A percentile compares a stretch with the other conserved stretches of the same genome.
Conservation (phyloP, 2,888 invertebrate genomes). For the Drosophila mimetica region DNA sequence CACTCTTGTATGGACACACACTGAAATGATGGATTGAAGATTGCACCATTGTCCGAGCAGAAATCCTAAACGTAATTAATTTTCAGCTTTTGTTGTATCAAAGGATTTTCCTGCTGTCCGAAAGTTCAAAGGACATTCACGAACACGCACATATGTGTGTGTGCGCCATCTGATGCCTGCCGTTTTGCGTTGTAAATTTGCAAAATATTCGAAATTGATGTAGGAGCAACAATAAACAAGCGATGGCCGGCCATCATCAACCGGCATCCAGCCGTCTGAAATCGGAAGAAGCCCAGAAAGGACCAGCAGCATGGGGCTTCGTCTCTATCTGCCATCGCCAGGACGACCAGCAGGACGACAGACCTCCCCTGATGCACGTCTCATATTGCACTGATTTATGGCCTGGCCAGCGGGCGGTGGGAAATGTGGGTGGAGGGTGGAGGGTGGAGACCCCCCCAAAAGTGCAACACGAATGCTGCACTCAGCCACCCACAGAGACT, state of each 20-base stretch:
- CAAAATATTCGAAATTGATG: constrained; percentile 48
- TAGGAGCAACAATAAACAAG: constrained; percentile 45
- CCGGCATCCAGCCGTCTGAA: constrained; percentile 18
- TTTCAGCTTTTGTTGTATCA: constrained; percentile 35
- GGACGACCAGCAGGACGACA: constrained; percentile 48
- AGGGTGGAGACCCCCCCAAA: constrained; percentile 11
- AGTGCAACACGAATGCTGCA: constrained; percentile 26
- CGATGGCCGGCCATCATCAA: constrained; percentile 25
- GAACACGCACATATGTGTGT: constrained; percentile 1
- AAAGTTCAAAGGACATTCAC: constrained; percentile 38
- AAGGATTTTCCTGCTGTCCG: constrained; percentile 25
- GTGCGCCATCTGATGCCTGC: constrained; percentile 33
- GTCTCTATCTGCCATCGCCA: constrained; percentile 11
- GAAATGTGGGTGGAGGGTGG: constrained; percentile 7
- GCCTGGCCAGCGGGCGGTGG: constrained; percentile 30
- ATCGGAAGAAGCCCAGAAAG: constrained; percentile 43
- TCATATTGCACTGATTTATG: constrained; percentile 72
- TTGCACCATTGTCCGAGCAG: constrained; percentile 16
- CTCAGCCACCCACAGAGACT: constrained; percentile 5
- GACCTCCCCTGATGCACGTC: constrained; percentile 62
- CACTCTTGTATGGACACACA: not conserved
- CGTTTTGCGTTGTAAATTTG: constrained; percentile 47
- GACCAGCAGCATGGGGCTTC: constrained; percentile 35
- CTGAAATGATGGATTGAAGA: constrained; percentile 3
- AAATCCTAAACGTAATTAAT: constrained; percentile 64